Base-by-base conservation (phyloP, 1,140 invertebrate genomes). In the Hycleus phaleratus region DNA sequence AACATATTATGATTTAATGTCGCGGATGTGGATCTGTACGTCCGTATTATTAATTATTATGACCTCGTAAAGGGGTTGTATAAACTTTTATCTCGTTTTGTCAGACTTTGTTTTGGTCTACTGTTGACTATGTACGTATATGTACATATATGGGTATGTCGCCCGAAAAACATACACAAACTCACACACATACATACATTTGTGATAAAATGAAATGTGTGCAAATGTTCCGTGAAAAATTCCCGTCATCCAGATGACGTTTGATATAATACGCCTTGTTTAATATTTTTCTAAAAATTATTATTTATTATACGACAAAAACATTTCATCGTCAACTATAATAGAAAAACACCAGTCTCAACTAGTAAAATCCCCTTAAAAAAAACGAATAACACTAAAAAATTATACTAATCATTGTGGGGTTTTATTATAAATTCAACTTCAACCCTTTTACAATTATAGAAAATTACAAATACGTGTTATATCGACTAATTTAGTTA, bases 11-110 rank as follows among this genome's bases (percentile, higher is more conserved):
- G 62, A 64, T 64, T 64, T 64, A 64, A 62, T 64, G 60, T 58
- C 49, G 57, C 49, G 59, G 38, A 62, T 46, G 49, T 56, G 47
- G 59, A 55, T 45, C 47, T 46, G 57, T 52, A 56, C 53, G 63
- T 55, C 50, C 55, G 47, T 60, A 57, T 63, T 65, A 65, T 65
- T 65, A 65, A 65, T 65, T 65, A 65, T 65, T 65, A 65, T 61
- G 63, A 52, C 61, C 63, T 58, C 63, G 61, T 65, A 65, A 65
- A 65, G 63, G 63, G 63, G 55, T 53, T 65, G 61, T 61, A 62
- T 60, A 58, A 58, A 65, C 61, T 65, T 65, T 65, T 65, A 65
- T 65, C 63, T 65, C 63, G 61, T 63, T 65, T 65, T 65, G 63
- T 65, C 61, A 62, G 63, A 65, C 63, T 65, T 65, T 63, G 63